These are phyloP conservation scores for Pangasius sanitwongsei DNA, from an alignment of 2,797 vertebrate genomes.

Conservation along the genomic window DNA sequence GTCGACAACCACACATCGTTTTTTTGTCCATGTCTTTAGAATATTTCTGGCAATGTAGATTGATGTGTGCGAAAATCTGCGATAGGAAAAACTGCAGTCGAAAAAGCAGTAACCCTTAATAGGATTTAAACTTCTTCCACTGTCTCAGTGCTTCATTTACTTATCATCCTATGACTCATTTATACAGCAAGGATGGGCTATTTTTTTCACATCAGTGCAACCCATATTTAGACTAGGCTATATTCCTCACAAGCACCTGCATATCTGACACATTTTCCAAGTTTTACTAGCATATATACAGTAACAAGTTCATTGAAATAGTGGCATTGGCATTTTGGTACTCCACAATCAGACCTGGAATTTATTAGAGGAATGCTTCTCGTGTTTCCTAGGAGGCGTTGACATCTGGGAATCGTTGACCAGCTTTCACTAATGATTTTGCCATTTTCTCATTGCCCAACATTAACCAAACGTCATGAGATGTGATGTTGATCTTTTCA, in stretches of 20 bases:
- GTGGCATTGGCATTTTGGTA: background rate
- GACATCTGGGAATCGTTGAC: slow-evolving; percentile 7
- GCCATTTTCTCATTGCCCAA: slow-evolving; percentile 28
- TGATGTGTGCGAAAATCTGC: background rate
- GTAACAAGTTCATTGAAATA: background rate
- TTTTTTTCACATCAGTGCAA: slow-evolving; percentile 28
- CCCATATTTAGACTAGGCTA: background rate
- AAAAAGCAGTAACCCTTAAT: slow-evolving; percentile 2
- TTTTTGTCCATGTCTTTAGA: background rate
- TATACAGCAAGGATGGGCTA: slow-evolving; percentile 50
- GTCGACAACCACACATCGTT: background rate
- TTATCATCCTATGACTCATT: slow-evolving; percentile 57
- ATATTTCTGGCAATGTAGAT: background rate
- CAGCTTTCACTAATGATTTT: slow-evolving; percentile 11
- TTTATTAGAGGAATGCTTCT: background rate
- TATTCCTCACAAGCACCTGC: slow-evolving; percentile 26
- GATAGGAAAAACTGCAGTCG: background rate
- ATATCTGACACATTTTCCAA: slow-evolving; percentile 5
- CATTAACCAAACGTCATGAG: slow-evolving; percentile 30
- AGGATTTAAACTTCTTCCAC: slow-evolving; percentile 1
- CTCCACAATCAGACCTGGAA: background rate
- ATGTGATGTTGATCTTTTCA: slow-evolving; percentile 20
- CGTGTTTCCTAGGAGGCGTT: background rate
- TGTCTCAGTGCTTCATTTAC: slow-evolving; percentile 20
- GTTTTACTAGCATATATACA: background rate